A percentile compares a stretch with the other conserved stretches of the same genome.
Evolutionary conservation across 2,797 vertebrate species (phyloP).

Genomic region (Pygocentrus nattereri): DNA sequence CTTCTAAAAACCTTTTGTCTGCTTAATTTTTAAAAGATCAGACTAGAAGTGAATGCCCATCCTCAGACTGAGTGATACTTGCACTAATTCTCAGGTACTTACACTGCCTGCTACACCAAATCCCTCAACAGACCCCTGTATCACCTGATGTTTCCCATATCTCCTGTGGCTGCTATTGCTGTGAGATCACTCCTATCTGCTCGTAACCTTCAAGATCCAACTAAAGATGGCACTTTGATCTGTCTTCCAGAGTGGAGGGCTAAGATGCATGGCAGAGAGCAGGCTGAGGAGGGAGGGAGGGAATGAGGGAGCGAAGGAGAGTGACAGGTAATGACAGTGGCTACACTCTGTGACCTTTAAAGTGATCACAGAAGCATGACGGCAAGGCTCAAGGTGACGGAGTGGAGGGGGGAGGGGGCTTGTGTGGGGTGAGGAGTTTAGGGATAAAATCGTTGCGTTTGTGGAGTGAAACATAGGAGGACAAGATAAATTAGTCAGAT

Average conservation of each 20-base stretch:
- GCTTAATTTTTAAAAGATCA: neutral
- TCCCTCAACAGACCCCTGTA: conserved; percentile 55
- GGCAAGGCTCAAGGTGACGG: conserved; percentile 79
- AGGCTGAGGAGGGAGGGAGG: conserved; percentile 68
- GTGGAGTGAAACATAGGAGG: neutral
- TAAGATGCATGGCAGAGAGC: conserved; percentile 73
- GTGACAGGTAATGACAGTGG: conserved; percentile 86
- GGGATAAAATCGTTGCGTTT: conserved; percentile 56
- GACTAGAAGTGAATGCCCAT: conserved; percentile 61
- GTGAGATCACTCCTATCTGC: conserved; percentile 57
- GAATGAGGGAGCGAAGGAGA: conserved; percentile 60
- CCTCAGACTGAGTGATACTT: conserved; percentile 58
- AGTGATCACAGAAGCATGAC: conserved; percentile 83
- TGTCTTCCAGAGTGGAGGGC: conserved; percentile 66
- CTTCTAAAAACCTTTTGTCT: neutral
- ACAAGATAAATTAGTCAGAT: neutral
- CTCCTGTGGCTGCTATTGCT: conserved; percentile 34
- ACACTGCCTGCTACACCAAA: conserved; percentile 50
- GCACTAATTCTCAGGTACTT: conserved; percentile 6
- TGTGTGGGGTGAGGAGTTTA: conserved; percentile 39
- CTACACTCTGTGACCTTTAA: conserved; percentile 84
- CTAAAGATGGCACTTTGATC: conserved; percentile 77
- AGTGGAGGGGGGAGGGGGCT: conserved; percentile 62
- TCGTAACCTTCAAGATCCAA: conserved; percentile 76
- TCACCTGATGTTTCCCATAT: conserved; percentile 61